Conservation (phyloP, 2,113 vertebrate genomes). For the Phasianus colchicus region DNA sequence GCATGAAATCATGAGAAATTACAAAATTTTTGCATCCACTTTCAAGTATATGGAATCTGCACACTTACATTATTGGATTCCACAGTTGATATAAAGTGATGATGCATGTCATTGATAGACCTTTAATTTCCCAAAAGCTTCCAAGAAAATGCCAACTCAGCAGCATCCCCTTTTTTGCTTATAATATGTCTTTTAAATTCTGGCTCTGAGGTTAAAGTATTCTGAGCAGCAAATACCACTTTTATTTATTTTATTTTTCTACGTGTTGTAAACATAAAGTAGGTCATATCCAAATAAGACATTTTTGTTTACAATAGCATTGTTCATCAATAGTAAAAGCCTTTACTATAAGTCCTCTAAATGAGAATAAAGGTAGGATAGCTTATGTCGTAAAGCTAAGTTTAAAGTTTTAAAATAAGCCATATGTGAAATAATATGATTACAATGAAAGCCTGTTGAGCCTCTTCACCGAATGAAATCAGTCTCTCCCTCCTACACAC, state of each 20-base stretch:
- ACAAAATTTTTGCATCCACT: background rate
- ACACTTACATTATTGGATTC: slow-evolving; percentile 52
- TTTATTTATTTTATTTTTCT: background rate
- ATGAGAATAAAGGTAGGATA: background rate
- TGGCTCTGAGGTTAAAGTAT: background rate
- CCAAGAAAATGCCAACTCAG: background rate
- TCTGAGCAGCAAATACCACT: background rate
- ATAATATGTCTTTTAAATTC: background rate
- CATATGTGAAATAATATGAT: background rate
- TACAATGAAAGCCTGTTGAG: background rate
- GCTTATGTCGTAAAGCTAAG: background rate
- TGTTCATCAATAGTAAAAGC: background rate
- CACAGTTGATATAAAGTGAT: slow-evolving; percentile 53
- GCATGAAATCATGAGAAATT: slow-evolving; percentile 65
- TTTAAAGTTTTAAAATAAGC: background rate
- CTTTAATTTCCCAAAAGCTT: background rate
- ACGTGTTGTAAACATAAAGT: background rate
- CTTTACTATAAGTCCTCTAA: background rate
- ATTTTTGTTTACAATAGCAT: background rate
- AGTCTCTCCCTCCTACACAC: accelerated
- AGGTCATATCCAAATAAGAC: background rate
- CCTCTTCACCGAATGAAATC: background rate
- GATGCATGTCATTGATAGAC: slow-evolving; percentile 58
- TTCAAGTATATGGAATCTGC: slow-evolving; percentile 10
- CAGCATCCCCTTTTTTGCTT: background rate